Base-by-base conservation (phyloP, 2,113 vertebrate species). In the Hiodon alosoides region DNA sequence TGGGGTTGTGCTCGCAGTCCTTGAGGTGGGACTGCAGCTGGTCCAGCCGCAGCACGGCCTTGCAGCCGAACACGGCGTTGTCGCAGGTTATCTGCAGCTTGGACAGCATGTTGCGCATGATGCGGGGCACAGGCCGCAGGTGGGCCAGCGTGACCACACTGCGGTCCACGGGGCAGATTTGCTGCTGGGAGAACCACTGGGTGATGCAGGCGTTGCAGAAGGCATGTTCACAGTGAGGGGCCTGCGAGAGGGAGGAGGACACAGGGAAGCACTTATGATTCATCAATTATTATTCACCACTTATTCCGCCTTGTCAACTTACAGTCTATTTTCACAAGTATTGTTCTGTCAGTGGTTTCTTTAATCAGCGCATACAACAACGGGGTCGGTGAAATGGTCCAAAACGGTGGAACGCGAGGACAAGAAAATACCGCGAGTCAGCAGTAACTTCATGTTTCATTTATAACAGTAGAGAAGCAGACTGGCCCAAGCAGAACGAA, bases 161-260 rank as follows among this genome's bases (percentile, higher is more conserved):
- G 81, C 97, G 96, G 87, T 98, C 97, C 87, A 99, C 96, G 0
- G 97, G 97, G 74, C 96, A 98, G 4, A 96, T 99, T 91, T 98
- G 96, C 90, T 99, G 97, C 92, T 98, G 97, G 31, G 95, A 95
- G 80, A 98, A 98, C 97, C 97, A 99, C 90, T 98, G 95, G 2
- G 95, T 98, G 91, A 99, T 99, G 87, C 97, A 99, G 84, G 96
- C 96, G 5, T 98, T 98, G 91, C 97, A 99, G 90, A 99, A 99
- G 79, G 97, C 97, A 90, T 99, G 97, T 82, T 98, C 97, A 59
- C 97, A 99, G 86, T 99, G 96, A 47, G 96, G 96, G 53, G 96
- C 97, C 97, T 98, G 80, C 51, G 57, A 54, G 71, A 13, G 48
- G n/a, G 52, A 64, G 4, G 13, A 65, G 67, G 75, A 66, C 1